Percentiles rank a stretch among this genome's conserved stretches.
Conservation (phyloP, 2,797 vertebrate species). For the Acrossocheilus fasciatus region DNA sequence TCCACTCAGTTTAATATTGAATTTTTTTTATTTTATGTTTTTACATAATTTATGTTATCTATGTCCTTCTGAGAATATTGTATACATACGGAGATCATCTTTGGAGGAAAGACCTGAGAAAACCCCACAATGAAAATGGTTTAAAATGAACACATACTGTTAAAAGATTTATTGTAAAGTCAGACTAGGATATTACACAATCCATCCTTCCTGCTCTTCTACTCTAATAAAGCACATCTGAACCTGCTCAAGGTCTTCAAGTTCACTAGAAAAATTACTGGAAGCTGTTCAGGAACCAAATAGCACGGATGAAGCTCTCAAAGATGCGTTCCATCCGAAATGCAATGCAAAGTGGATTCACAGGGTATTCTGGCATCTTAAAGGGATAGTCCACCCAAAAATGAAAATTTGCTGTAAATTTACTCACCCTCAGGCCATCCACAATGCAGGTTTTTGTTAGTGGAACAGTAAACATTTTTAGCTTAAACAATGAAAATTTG, state of each 20-base stretch:
- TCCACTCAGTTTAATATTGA: too few relatives aligned
- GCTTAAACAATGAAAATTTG: neutral
- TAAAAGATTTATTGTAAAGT: neutral
- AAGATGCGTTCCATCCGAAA: neutral
- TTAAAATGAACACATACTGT: neutral
- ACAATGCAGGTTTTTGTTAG: too few relatives aligned
- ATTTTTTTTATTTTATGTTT: too few relatives aligned
- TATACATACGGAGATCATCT: neutral
- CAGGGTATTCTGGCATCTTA: neutral
- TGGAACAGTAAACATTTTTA: neutral
- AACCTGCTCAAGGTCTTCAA: constrained; percentile 11
- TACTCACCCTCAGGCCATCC: neutral
- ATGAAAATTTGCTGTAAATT: neutral
- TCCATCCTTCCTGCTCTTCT: neutral
- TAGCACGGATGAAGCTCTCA: neutral
- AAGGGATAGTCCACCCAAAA: neutral
- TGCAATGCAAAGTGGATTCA: neutral
- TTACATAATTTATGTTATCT: too few relatives aligned
- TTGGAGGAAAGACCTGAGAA: neutral
- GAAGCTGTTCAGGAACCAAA: neutral
- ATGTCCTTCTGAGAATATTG: too few relatives aligned
- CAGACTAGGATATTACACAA: neutral
- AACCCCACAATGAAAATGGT: neutral
- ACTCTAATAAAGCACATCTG: neutral
- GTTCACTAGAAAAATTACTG: neutral